Evolutionary conservation across 2,113 vertebrate species (phyloP).

Genomic region (Semnornis frantzii): DNA sequence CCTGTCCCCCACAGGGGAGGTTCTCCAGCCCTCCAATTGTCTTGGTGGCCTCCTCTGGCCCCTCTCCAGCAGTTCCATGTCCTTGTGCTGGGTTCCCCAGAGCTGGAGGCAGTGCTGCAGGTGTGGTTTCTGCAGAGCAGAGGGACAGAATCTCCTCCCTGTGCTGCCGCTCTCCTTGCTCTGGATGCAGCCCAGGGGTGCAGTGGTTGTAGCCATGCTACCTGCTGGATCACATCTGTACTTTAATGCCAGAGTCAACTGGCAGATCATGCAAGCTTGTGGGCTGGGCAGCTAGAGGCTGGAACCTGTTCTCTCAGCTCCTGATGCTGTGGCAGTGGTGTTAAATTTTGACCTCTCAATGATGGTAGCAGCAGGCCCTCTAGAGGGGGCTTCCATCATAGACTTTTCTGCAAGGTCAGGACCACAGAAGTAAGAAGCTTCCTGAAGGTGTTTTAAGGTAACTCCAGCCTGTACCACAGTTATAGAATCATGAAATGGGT

Average conservation of each 20-base stretch:
- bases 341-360: fast-evolving
- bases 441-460: neutral
- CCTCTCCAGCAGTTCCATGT: no score
- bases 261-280: neutral
- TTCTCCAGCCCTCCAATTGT: no score
- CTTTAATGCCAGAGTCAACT: neutral
- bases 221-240: neutral
- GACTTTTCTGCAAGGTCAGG: neutral
- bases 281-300: neutral
- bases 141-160: no score
- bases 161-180: no score
- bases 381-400: neutral
- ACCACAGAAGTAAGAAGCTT: neutral
- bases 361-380: neutral
- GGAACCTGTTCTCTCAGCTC: neutral
- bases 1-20: no score
- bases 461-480: neutral
- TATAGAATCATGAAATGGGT: no score
- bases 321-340: neutral
- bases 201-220: neutral
- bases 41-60: no score
- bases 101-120: no score
- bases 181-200: neutral
- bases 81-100: no score
- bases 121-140: no score